Evolutionary conservation across 2,113 vertebrate genomes (phyloP).

Genomic region (Andinoacara biseriatus): DNA sequence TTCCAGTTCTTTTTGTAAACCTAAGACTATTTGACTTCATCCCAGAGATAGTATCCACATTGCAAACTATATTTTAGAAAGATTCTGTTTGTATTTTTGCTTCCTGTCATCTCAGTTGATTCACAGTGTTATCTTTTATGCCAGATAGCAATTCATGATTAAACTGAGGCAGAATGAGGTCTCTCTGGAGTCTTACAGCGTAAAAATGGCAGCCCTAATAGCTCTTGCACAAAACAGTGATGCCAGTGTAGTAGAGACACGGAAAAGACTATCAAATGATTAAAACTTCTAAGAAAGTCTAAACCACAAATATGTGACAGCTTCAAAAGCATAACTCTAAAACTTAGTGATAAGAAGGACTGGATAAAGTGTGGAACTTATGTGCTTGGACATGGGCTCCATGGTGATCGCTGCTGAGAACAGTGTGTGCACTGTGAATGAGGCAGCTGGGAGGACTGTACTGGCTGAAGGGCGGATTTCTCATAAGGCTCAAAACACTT

Average conservation of each 20-base stretch:
- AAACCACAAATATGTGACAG: background rate
- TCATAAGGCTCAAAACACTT: background rate
- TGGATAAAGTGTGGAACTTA: background rate
- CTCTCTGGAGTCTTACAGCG: background rate
- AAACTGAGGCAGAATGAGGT: background rate
- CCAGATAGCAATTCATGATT: background rate
- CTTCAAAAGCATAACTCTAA: background rate
- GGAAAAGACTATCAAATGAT: background rate
- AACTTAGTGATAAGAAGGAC: background rate
- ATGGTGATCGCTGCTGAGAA: background rate
- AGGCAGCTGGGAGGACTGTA: background rate
- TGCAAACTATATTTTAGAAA: background rate
- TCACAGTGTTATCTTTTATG: background rate
- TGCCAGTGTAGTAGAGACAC: background rate
- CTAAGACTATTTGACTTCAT: background rate
- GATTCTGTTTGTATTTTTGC: background rate
- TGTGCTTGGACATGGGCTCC: background rate
- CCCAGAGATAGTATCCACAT: background rate
- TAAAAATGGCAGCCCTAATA: background rate
- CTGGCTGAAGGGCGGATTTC: background rate
- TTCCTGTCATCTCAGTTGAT: background rate
- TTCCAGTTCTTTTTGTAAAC: background rate
- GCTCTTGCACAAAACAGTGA: slow-evolving; percentile 13
- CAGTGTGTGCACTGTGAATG: slow-evolving; percentile 10
- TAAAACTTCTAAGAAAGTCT: background rate